These are phyloP conservation scores for Pelosia muscerda DNA, from an alignment of 2,888 invertebrate genomes.

Conservation along the genomic window DNA sequence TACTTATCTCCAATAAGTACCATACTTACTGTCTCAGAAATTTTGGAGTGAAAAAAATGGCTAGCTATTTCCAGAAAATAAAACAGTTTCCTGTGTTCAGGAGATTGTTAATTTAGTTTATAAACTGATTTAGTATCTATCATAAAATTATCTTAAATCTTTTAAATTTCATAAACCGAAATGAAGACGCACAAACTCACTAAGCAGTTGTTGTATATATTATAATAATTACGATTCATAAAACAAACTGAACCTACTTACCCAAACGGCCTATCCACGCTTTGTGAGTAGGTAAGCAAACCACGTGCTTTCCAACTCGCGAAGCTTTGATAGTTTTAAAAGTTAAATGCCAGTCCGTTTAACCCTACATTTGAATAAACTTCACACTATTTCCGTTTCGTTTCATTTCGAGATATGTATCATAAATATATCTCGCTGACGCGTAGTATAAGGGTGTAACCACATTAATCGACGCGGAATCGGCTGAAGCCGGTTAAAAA, in stretches of 20 bases:
- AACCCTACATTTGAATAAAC: neutral
- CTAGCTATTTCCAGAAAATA: neutral
- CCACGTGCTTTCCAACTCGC: neutral
- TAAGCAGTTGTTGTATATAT: constrained; percentile 1
- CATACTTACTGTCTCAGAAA: neutral
- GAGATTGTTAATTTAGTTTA: neutral
- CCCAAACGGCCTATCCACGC: neutral
- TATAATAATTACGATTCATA: constrained; percentile 2
- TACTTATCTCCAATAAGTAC: no score
- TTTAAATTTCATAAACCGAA: neutral
- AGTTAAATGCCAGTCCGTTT: neutral
- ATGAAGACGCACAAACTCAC: neutral
- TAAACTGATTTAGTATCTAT: neutral
- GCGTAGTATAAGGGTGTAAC: neutral
- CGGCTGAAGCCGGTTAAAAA: no score
- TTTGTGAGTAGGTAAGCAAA: neutral
- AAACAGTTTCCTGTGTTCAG: neutral
- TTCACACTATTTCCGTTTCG: neutral
- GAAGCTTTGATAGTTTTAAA: neutral
- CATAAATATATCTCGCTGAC: neutral
- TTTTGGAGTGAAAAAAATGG: neutral
- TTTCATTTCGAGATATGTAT: neutral
- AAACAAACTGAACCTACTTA: neutral
- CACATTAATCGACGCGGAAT: no score
- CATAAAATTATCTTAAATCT: neutral